Conservation (phyloP, 2,113 vertebrate species). For the Eurystomus gularis region DNA sequence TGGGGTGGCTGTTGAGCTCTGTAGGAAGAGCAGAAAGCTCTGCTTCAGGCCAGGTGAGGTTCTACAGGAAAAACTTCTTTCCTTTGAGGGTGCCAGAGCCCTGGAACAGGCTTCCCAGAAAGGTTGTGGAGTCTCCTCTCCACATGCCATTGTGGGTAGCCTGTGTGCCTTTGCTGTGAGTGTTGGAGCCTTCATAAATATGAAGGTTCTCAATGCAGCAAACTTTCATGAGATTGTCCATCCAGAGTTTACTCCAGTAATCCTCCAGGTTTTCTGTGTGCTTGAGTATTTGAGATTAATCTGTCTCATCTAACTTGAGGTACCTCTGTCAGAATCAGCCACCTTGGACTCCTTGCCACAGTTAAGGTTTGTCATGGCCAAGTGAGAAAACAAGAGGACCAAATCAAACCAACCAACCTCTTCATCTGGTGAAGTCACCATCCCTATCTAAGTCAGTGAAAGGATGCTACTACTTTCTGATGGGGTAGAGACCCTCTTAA, state of each 20-base stretch:
- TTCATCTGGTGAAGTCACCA: background rate
- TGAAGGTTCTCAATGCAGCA: rapidly evolving
- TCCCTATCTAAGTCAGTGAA: rapidly evolving
- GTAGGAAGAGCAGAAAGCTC: background rate
- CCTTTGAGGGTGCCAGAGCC: too few relatives aligned
- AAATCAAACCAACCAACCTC: background rate
- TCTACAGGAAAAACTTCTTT: background rate
- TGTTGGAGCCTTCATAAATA: rapidly evolving
- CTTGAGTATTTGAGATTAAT: background rate
- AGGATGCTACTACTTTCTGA: background rate
- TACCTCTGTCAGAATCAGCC: too few relatives aligned
- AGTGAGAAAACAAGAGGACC: background rate
- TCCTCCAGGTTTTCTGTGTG: background rate
- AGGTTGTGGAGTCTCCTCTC: too few relatives aligned
- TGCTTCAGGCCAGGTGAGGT: background rate
- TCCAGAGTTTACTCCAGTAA: background rate
- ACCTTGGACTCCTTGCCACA: background rate
- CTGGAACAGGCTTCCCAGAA: too few relatives aligned
- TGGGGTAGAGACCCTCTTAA: background rate
- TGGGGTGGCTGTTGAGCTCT: background rate
- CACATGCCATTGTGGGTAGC: background rate
- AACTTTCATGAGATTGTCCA: too few relatives aligned
- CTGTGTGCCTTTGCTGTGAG: background rate
- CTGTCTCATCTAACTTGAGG: too few relatives aligned
- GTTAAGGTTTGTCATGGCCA: background rate